phyloP scores from a whole-genome alignment of 2,113 vertebrate species.

The Falcunculus frontatus region DNA sequence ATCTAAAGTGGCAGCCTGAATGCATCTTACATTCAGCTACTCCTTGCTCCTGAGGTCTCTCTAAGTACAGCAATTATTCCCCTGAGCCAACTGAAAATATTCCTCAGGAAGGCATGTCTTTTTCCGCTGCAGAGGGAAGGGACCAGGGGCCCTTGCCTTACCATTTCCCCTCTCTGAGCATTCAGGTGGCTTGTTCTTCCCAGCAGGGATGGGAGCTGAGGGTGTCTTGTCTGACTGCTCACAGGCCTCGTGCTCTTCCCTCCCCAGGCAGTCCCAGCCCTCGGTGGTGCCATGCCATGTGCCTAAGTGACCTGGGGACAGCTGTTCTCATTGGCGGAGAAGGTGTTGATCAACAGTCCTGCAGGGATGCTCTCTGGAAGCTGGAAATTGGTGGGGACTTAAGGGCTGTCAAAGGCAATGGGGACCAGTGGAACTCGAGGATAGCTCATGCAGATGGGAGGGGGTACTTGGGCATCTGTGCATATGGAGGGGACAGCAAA shows the following conservation, averaged over 20 bases:
- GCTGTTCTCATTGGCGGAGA: constrained; percentile 85
- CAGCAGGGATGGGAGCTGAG: not conserved
- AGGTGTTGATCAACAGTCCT: constrained; percentile 63
- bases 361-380: constrained; percentile 84
- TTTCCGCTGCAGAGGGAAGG: not conserved
- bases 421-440: not conserved
- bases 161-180: not conserved
- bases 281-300: constrained; percentile 85
- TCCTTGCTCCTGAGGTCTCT: not conserved
- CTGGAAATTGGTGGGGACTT: constrained; percentile 78
- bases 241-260: not conserved
- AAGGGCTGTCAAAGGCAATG: not conserved
- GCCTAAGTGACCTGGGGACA: constrained; percentile 80
- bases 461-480: not conserved
- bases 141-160: not conserved
- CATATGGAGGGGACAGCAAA: not conserved
- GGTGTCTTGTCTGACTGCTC: not conserved
- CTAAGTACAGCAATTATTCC: not conserved
- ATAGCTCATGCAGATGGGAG: not conserved
- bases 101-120: not conserved
- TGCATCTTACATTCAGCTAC: not conserved
- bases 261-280: constrained; percentile 72
- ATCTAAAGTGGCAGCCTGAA: not conserved
- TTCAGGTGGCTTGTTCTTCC: not conserved
- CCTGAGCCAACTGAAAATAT: not conserved